These are phyloP conservation scores for Gandaritis pyraliata DNA, from an alignment of 2,888 invertebrate species.

Conservation along the genomic window DNA sequence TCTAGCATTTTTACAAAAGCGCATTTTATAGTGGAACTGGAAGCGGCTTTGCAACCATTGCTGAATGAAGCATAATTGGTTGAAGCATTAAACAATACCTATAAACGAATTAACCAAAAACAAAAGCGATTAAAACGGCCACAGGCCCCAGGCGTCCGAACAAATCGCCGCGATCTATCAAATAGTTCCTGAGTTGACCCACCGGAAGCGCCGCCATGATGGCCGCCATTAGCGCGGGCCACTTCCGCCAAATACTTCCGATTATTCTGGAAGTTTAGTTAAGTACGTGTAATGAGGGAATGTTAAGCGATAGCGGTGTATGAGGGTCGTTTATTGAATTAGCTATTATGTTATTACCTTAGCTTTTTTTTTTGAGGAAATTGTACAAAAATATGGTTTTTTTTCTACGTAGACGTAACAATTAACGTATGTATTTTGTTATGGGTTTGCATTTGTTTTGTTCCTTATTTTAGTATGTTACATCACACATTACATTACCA, in stretches of 20 bases:
- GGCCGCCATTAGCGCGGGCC: slow-evolving; percentile 57
- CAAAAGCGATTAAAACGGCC: slow-evolving; percentile 29
- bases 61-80: not conserved
- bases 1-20: too few species aligned
- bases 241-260: slow-evolving; percentile 52
- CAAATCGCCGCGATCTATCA: slow-evolving; percentile 51
- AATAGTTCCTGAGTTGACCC: slow-evolving; percentile 51
- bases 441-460: too few species aligned
- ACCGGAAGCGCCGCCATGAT: slow-evolving; percentile 57
- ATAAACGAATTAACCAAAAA: slow-evolving; percentile 12
- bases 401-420: too few species aligned
- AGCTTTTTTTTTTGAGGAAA: not conserved
- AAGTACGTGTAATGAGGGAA: slow-evolving; percentile 36
- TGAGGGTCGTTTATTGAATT: slow-evolving; percentile 11
- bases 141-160: slow-evolving; percentile 36
- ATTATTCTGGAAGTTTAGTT: slow-evolving; percentile 31
- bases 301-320: slow-evolving; percentile 8
- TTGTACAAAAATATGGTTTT: not conserved
- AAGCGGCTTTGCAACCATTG: too few species aligned
- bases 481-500: too few species aligned
- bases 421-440: too few species aligned
- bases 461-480: too few species aligned
- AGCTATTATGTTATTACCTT: not conserved
- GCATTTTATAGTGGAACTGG: too few species aligned
- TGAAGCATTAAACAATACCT: not conserved